Evolutionary conservation across 2,113 vertebrate species (phyloP).

Genomic region (Oncorhynchus tshawytscha): DNA sequence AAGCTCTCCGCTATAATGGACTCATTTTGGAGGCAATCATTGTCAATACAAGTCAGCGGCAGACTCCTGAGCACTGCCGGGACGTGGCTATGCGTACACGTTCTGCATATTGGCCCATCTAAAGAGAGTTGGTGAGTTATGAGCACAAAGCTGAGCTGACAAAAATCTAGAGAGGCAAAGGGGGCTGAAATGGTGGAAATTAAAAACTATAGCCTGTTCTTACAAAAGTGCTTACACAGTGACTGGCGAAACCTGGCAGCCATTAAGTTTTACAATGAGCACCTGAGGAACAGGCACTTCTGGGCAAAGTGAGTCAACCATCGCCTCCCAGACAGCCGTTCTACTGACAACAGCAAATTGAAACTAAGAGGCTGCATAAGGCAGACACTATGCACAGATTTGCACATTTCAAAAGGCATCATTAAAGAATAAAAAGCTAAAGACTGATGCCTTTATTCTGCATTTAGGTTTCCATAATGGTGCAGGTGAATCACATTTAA

Average conservation of each 20-base stretch:
- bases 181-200: slow-evolving; percentile 80
- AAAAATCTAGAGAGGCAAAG: slow-evolving; percentile 65
- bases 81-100: slow-evolving; percentile 70
- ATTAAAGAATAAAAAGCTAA: slow-evolving; percentile 82
- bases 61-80: slow-evolving; percentile 74
- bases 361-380: slow-evolving; percentile 88
- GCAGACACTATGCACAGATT: slow-evolving; percentile 81
- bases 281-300: slow-evolving; percentile 81
- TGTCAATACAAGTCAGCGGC: slow-evolving; percentile 85
- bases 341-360: slow-evolving; percentile 89
- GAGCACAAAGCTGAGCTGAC: slow-evolving; percentile 79
- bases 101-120: slow-evolving; percentile 79
- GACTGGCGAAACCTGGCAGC: slow-evolving; percentile 80
- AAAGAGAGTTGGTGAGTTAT: slow-evolving; percentile 77
- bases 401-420: slow-evolving; percentile 83
- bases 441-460: slow-evolving; percentile 79
- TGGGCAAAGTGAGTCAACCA: slow-evolving; percentile 73
- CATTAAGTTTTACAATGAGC: slow-evolving; percentile 82
- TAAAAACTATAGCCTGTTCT: slow-evolving; percentile 85
- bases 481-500: neutral
- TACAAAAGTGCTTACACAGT: slow-evolving; percentile 84
- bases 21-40: slow-evolving; percentile 90
- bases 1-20: slow-evolving; percentile 83
- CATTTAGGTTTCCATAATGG: slow-evolving; percentile 37
- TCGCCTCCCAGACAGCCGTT: slow-evolving; percentile 69